These are phyloP conservation scores for Clarias batrachus DNA, from an alignment of 2,113 vertebrate species.

Conservation along the genomic window DNA sequence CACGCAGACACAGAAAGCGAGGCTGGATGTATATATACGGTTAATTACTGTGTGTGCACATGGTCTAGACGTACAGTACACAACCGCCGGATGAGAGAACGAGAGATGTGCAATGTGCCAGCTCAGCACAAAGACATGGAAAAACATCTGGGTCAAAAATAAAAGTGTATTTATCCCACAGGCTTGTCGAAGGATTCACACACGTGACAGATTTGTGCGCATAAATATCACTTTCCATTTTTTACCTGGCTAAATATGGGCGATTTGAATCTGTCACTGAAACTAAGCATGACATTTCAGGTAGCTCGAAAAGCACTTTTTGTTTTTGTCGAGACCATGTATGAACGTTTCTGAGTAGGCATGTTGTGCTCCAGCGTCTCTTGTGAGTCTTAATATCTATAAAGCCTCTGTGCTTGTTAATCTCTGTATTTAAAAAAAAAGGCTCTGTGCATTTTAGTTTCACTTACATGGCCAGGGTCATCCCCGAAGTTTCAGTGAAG, in stretches of 20 bases:
- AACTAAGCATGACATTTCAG: constrained; percentile 24
- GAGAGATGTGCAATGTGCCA: constrained; percentile 50
- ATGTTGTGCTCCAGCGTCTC: neutral
- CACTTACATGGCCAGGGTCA: neutral
- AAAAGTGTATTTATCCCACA: constrained; percentile 46
- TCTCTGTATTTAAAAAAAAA: neutral
- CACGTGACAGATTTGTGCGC: constrained; percentile 51
- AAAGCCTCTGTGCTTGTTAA: neutral
- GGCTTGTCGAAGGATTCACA: constrained; percentile 57
- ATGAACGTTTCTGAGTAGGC: neutral
- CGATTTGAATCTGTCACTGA: constrained; percentile 19
- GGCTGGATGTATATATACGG: constrained; percentile 24
- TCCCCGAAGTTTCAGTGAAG: neutral
- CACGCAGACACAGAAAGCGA: neutral
- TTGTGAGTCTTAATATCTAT: neutral
- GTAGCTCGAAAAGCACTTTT: neutral
- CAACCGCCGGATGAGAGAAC: constrained; percentile 33
- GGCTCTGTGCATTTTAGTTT: neutral
- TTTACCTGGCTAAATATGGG: constrained; percentile 42
- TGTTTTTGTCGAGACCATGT: neutral
- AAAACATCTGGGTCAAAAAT: constrained; percentile 42
- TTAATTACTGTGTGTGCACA: constrained; percentile 17
- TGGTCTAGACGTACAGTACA: constrained; percentile 34
- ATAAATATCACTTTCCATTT: constrained; percentile 46
- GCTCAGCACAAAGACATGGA: constrained; percentile 14